phyloP scores from a whole-genome alignment of 2,797 vertebrate genomes.

The Pangasius mekongensis region DNA sequence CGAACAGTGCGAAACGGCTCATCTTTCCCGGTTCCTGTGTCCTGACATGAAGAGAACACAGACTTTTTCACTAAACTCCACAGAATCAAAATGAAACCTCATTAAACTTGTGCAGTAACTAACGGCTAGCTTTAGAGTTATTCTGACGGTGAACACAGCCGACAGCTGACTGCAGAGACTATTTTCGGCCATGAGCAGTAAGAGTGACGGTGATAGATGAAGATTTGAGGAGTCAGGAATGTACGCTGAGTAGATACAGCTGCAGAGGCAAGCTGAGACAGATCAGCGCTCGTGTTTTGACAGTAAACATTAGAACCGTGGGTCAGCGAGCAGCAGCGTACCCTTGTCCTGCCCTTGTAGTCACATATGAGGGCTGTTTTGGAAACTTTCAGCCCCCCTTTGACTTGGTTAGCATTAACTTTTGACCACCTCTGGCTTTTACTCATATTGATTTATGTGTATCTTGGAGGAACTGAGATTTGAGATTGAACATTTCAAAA shows the following conservation, averaged over 20 bases:
- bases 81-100: neutral
- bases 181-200: neutral
- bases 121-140: neutral
- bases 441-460: slow-evolving; percentile 13
- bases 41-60: slow-evolving; percentile 41
- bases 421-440: slow-evolving; percentile 20
- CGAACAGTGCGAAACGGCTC: slow-evolving; percentile 52
- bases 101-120: neutral
- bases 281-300: slow-evolving; percentile 59
- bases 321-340: slow-evolving; percentile 49
- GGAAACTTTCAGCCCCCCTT: slow-evolving; percentile 59
- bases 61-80: neutral
- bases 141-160: neutral
- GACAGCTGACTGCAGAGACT: neutral
- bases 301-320: slow-evolving; percentile 58
- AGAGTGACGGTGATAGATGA: slow-evolving; percentile 8
- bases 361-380: slow-evolving; percentile 58
- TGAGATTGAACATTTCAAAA: neutral
- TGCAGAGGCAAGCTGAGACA: slow-evolving; percentile 54
- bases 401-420: slow-evolving; percentile 24
- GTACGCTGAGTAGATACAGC: slow-evolving; percentile 53
- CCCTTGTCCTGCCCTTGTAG: slow-evolving; percentile 61
- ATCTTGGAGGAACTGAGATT: neutral
- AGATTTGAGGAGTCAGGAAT: slow-evolving; percentile 29
- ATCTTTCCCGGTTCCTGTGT: slow-evolving; percentile 55